Evolutionary conservation across 2,797 vertebrate genomes (phyloP), one percentile per base, ranked within the genome.

Genomic region (Pangasius larnaudii): DNA sequence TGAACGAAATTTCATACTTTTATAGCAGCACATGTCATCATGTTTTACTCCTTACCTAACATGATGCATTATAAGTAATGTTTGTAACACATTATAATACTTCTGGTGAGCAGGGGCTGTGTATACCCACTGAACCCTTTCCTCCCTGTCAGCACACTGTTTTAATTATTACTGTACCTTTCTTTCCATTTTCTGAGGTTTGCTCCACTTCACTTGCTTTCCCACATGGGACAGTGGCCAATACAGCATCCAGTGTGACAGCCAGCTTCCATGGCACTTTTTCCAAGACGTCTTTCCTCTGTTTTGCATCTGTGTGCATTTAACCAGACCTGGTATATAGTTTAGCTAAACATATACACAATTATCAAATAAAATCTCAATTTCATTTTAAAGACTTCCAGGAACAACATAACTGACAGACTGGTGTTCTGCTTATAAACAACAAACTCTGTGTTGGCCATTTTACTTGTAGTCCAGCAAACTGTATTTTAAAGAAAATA

Each of bases 101-200:
- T 83, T 80, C 80, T 63, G 80, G 36, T 46, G 51, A 61, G 53
- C 24, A 22, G 81, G 63, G 75, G 79, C 88, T 87, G 88, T 84
- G 61, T 88, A 86, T 91, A 87, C 78, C 89, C 72, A 86, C 71
- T 75, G 71, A 91, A 90, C 89, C 77, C 81, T 69, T 89, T 67
- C 79, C 24, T 72, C 65, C 65, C 88, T 91, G 88, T 91, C 88
- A 89, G 84, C 91, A 89, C 89, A 87, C 81, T 90, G 88, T 87
- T 91, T 91, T 88, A 91, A 91, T 91, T 89, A 90, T 88, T 85
- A 67, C 88, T 87, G 67, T 90, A 86, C 90, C 89, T 90, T 90
- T 88, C 88, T 88, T 72, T 89, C 78, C 84, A 86, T 89, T 90
- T 90, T 90, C 85, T 84, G 79, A 86, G 85, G 58, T 65, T 90